Evolutionary conservation across 1,140 invertebrate species (phyloP).

Genomic region (Mactra quadrangularis): DNA sequence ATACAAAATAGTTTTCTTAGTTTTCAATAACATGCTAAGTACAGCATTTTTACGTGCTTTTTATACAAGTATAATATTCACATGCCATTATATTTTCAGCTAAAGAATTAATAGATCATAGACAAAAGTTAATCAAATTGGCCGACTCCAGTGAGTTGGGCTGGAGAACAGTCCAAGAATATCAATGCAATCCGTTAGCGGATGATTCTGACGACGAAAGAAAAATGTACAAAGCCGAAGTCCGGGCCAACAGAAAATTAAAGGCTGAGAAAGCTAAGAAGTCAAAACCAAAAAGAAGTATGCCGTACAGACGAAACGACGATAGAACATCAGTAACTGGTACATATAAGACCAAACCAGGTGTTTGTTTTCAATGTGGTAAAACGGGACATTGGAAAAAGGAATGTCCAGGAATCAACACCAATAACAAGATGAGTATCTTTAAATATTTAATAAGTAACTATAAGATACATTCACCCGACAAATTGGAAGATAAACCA

Average conservation of each 20-base stretch:
- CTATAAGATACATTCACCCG: too few species aligned
- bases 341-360: neutral
- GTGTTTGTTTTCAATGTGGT: conserved; percentile 42
- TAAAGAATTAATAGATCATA: too few species aligned
- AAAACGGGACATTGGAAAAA: conserved; percentile 35
- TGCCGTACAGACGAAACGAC: too few species aligned
- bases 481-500: neutral
- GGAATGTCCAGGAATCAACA: neutral
- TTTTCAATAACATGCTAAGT: too few species aligned
- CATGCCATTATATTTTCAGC: neutral
- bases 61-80: too few species aligned
- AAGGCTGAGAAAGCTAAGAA: neutral
- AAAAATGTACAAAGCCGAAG: neutral
- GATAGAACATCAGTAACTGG: neutral
- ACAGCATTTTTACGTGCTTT: too few species aligned
- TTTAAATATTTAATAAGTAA: too few species aligned
- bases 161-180: neutral
- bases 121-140: neutral
- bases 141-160: neutral
- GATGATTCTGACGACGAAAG: neutral
- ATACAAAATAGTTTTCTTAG: neutral
- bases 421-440: conserved; percentile 48
- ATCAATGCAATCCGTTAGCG: neutral
- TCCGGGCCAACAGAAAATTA: too few species aligned
- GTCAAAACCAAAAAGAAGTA: neutral